phyloP scores from a whole-genome alignment of 2,113 vertebrate species.

The Microcebus lehilahytsara region DNA sequence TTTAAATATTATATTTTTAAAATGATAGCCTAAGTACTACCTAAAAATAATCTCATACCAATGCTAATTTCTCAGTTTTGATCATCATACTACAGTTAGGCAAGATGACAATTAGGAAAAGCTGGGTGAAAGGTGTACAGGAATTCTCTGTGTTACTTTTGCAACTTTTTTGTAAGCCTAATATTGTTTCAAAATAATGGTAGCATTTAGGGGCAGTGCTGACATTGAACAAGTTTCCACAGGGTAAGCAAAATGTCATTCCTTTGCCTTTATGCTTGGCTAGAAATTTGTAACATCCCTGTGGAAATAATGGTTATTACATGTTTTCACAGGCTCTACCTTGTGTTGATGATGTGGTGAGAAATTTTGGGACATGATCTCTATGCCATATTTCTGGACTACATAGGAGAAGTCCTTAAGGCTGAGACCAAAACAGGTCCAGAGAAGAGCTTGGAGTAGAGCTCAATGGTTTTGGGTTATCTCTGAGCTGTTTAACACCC shows the following conservation, averaged over 20 bases:
- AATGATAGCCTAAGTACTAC: background rate
- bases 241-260: conserved; percentile 30
- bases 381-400: background rate
- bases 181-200: background rate
- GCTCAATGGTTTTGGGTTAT: background rate
- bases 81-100: background rate
- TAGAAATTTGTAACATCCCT: background rate
- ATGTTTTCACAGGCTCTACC: background rate
- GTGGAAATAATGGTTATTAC: background rate
- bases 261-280: background rate
- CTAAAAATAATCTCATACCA: background rate
- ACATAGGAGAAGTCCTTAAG: background rate
- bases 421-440: background rate
- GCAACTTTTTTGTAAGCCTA: background rate
- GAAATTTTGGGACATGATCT: background rate
- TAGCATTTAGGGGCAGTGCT: background rate
- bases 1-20: background rate
- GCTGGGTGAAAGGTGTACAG: background rate
- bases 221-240: background rate
- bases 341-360: background rate
- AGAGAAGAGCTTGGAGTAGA: background rate
- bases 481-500: background rate
- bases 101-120: background rate
- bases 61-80: conserved; percentile 29
- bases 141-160: background rate